Base-by-base conservation (phyloP, 2,113 vertebrate genomes). In the Gymnogyps californianus region DNA sequence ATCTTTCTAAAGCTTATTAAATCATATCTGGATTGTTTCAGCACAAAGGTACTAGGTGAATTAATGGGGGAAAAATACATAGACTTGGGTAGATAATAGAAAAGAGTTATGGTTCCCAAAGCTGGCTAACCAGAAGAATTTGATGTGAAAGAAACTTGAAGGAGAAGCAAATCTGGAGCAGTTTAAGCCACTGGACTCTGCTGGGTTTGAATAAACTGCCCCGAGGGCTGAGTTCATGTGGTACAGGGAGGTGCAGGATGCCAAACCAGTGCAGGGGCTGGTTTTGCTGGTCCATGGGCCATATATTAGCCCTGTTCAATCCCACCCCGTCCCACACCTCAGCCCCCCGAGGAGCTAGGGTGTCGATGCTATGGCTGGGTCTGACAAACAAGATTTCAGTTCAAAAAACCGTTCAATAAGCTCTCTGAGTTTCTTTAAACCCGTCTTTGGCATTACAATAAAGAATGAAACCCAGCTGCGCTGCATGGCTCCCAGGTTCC, bases 1-100 rank as follows among this genome's bases (percentile, higher is more conserved):
- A 38, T 88, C 93, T 93, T 87, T 31, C 79, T 59, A 42, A 69
- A 94, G 91, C 78, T 96, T 94, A 97, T 96, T 97, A 96, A 97
- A 97, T 97, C 87, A 83, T 52, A 38, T 51, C 87, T 59, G 89
- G 74, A 92, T 95, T 96, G 94, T 92, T 91, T 52, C 92, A 93
- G 97, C 87, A 96, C 83, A 83, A 85, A 97, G 59, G 79, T 49
- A 47, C 10, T 11, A 69, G 70, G 38, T 74, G 85, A 92, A 93
- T 89, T 93, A 96, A 96, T 83, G 91, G 89, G 81, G 83, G 42
- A 4, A 62, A 81, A 74, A 83, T 34, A 55, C 59, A 6, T 17
- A 31, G 91, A 32, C 49, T 69, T 36, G 91, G 69, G 78, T 32
- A 94, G 95, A 74, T 77, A 92, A 94, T 16, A 49, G 84, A 52